Percentiles rank a stretch among this genome's conserved stretches.
These are phyloP conservation scores for Ctenomys sociabilis DNA, from an alignment of 2,113 vertebrate species.

Conservation along the genomic window DNA sequence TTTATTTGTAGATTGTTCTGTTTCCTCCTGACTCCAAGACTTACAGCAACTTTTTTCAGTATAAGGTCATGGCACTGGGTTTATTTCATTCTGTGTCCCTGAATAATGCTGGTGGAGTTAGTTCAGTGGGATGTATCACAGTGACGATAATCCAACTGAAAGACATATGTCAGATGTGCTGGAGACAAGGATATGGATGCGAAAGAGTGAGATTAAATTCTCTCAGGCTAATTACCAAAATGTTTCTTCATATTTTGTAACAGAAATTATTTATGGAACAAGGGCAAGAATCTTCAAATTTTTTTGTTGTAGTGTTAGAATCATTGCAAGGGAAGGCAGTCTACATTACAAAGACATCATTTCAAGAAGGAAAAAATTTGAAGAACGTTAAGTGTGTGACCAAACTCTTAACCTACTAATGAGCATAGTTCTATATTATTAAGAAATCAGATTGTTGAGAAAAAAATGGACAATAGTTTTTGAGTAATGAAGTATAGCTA, in stretches of 20 bases:
- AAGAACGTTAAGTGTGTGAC: conserved; percentile 30
- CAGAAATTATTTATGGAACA: conserved; percentile 28
- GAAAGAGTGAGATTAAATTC: conserved; percentile 38
- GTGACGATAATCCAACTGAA: neutral
- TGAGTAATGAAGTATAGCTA: conserved; percentile 28
- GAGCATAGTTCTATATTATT: conserved; percentile 35
- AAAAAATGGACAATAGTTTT: conserved; percentile 25
- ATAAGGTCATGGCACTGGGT: neutral
- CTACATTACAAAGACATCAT: neutral
- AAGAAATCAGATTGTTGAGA: conserved; percentile 35
- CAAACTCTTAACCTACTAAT: conserved; percentile 31
- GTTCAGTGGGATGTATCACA: neutral
- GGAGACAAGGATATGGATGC: conserved; percentile 17
- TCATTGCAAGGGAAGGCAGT: neutral
- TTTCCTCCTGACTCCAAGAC: conserved; percentile 32
- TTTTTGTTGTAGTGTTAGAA: conserved; percentile 48
- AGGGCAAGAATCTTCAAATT: neutral
- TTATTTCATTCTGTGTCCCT: conserved; percentile 44
- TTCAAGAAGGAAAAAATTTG: conserved; percentile 22
- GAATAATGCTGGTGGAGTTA: conserved; percentile 4
- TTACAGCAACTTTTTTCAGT: conserved; percentile 22
- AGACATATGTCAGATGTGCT: neutral
- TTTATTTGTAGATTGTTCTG: neutral
- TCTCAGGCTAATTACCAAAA: conserved; percentile 50
- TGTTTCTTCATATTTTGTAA: conserved; percentile 46